These are phyloP conservation scores for Rhombomys opimus DNA, from an alignment of 2,113 vertebrate species.

Conservation along the genomic window DNA sequence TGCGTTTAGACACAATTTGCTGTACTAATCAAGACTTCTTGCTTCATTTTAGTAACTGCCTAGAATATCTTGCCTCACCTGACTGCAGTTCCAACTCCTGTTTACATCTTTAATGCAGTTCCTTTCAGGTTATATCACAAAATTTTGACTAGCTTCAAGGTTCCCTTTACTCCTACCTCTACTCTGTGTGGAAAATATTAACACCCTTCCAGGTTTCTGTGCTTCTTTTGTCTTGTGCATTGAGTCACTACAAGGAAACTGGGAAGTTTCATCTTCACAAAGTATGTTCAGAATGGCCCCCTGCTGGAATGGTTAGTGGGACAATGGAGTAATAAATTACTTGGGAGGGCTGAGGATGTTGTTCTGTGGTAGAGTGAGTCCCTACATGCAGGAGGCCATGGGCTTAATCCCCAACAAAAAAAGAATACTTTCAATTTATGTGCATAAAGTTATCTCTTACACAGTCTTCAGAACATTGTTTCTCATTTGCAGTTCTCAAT, in stretches of 20 bases:
- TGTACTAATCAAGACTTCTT: not conserved
- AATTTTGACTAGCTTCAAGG: not conserved
- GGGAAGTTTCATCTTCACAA: not conserved
- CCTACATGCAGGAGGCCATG: not conserved
- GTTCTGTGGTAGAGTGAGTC: not conserved
- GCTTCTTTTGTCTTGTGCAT: not conserved
- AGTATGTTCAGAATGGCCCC: not conserved
- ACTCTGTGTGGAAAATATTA: constrained; percentile 1
- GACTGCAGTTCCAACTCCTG: not conserved
- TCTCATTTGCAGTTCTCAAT: constrained; percentile 27
- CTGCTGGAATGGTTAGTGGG: not conserved
- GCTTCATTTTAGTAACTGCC: not conserved
- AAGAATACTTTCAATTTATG: not conserved
- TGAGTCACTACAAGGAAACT: not conserved
- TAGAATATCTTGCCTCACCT: constrained; percentile 35
- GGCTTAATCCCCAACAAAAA: not conserved
- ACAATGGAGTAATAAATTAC: constrained; percentile 21
- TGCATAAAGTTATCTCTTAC: not conserved
- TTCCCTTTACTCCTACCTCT: constrained; percentile 16
- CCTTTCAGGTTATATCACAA: not conserved
- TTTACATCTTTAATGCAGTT: not conserved
- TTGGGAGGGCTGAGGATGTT: not conserved
- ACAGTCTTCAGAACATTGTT: not conserved
- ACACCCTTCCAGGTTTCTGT: constrained; percentile 19
- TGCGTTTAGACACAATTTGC: not conserved